Evolutionary conservation across 2,797 vertebrate genomes (phyloP), one percentile per base, ranked within the genome.

Genomic region (Poecilia velifera): DNA sequence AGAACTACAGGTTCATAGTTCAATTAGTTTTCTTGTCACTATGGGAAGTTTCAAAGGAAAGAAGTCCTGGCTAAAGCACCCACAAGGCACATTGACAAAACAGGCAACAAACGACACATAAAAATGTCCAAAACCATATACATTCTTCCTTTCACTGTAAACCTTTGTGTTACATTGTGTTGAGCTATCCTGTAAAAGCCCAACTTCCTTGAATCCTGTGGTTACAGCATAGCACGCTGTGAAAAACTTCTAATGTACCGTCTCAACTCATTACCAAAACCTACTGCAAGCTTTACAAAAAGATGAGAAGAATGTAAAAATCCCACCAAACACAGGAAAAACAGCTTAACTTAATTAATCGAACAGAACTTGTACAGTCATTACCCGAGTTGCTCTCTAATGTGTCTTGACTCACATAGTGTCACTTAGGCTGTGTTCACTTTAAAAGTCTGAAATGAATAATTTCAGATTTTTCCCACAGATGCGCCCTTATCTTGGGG

Each of bases 381-480:
- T 41, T 41, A 68, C 34, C 36, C 1, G 36, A 22, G 36, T 68
- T 41, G 34, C 25, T 39, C 39, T 20, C 36, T 22, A 22, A 41
- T 68, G 36, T 68, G 34, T 68, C 64, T 41, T 18, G 18, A 12
- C 36, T 68, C 22, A 6, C 64, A 41, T 25, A 41, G 36, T 12
- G 36, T 68, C 64, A 41, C 64, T 68, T 68, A 68, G 36, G 9
- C 64, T 39, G 36, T 39, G 34, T 39, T 68, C 62, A 64, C 62
- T 64, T 64, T 64, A 64, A 64, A 64, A 64, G 31, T 18, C 62
- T 13, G 49, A 31, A 1, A 36, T 36, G 31, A 64, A 64, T 64
- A 20, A 64, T 64, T 64, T 64, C 16, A 64, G 62, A 51, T 36
- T 74, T 74, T 62, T 64, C 62, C 62, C 62, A 64, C 62, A 36